Percentiles rank a stretch among this genome's conserved stretches.
phyloP scores from a whole-genome alignment of 2,797 vertebrate genomes.

The Acanthornis magna region DNA sequence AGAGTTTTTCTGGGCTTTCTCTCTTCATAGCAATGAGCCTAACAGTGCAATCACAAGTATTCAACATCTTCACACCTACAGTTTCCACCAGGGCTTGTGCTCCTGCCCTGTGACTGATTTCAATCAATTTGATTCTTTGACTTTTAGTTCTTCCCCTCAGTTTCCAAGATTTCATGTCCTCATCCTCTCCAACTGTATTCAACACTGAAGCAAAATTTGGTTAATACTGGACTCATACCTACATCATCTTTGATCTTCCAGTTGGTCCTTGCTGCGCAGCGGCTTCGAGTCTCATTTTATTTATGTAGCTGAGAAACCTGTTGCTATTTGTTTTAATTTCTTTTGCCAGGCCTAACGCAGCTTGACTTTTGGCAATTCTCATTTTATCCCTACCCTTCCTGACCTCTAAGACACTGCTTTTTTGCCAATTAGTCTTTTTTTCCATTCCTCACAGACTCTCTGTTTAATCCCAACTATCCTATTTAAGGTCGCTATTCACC shows the following conservation, averaged over 20 bases:
- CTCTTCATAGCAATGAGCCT: not conserved
- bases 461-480: slow-evolving; percentile 8
- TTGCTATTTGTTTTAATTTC: slow-evolving; percentile 68
- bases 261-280: not conserved
- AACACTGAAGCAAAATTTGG: not conserved
- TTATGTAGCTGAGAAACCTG: slow-evolving; percentile 69
- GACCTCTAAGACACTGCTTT: slow-evolving; percentile 51
- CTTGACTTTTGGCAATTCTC: slow-evolving; percentile 64
- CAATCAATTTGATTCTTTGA: not conserved
- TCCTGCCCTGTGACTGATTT: not conserved
- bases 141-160: not conserved
- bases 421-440: slow-evolving; percentile 49
- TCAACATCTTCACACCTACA: not conserved
- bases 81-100: not conserved
- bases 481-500: slow-evolving; percentile 30
- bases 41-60: not conserved
- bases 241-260: slow-evolving; percentile 33
- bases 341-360: slow-evolving; percentile 50
- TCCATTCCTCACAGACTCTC: slow-evolving; percentile 11
- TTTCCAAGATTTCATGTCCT: not conserved
- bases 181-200: not conserved
- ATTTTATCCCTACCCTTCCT: slow-evolving; percentile 58
- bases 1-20: not conserved
- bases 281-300: slow-evolving; percentile 51
- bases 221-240: slow-evolving; percentile 5